Evolutionary conservation across 2,797 vertebrate genomes (phyloP), one percentile per base, ranked within the genome.

Genomic region (Gymnopithys bicolor): DNA sequence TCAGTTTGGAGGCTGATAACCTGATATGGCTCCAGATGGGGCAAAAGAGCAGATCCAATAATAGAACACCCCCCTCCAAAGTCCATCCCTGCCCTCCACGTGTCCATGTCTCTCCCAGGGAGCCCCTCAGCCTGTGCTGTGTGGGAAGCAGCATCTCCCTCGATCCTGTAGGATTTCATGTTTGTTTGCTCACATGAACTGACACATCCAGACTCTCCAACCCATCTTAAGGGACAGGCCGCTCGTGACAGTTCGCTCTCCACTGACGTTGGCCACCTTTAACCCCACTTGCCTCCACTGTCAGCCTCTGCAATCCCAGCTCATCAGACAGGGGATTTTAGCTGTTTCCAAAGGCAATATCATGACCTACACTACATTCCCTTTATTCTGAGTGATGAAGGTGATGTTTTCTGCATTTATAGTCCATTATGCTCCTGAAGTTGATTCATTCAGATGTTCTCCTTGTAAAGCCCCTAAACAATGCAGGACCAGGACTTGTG

Each of bases 261-360:
- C 62, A 49, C 76, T 43, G 55, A 35, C 0, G 0, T 2, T n/a
- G 66, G 73, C 9, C 80, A 60, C 80, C 89, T 96, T 39, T 93
- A 70, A 86, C 89, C 94, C 80, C 91, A 24, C 79, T 79, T 63
- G 27, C 59, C 63, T 81, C 80, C 58, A 67, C 68, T 66, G 69
- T 79, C 93, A 89, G 77, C 67, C 77, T 35, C 78, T 68, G 71
- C 60, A 60, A 75, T 71, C 78, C 76, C 91, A 90, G 89, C 87
- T 88, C 17, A 82, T 59, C 89, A 91, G 48, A 82, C 30, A 28
- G n/a, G 43, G 80, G 85, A 41, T 64, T 84, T 89, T 19, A 86
- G 75, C 70, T 37, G 41, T 74, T 94, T 96, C 86, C 87, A 84
- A 87, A 74, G 58, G 83, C 63, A 49, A 5, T 30, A n/a, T 39